Evolutionary conservation across 1,140 invertebrate genomes (phyloP).

Genomic region (Megalonaias nervosa): DNA sequence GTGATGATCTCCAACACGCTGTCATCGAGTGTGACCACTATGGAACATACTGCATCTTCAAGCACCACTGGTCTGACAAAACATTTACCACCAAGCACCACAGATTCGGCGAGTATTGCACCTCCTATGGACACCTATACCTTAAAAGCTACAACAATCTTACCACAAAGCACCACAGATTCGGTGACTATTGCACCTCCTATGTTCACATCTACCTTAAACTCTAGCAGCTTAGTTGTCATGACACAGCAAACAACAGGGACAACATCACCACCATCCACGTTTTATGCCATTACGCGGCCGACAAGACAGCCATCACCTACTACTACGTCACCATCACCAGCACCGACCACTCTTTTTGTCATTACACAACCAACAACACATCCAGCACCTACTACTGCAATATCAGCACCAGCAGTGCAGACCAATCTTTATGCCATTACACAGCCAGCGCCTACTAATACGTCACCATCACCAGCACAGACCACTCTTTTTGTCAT

Average conservation of each 20-base stretch:
- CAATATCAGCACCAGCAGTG: neutral
- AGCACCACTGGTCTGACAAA: no score
- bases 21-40: no score
- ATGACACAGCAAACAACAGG: slow-evolving; percentile 1
- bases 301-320: slow-evolving; percentile 6
- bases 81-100: no score
- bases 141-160: neutral
- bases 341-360: slow-evolving; percentile 2
- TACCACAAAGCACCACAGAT: no score
- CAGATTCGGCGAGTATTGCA: neutral
- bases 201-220: no score
- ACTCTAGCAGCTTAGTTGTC: neutral
- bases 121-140: neutral
- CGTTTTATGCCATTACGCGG: neutral
- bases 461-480: neutral
- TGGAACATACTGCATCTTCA: no score
- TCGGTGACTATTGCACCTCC: no score
- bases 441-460: neutral
- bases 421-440: neutral
- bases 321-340: neutral
- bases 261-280: neutral
- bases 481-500: slow-evolving; percentile 5
- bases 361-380: slow-evolving; percentile 12
- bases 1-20: no score
- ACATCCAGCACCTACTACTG: neutral